Percentiles rank a stretch among this genome's conserved stretches.
Evolutionary conservation across 2,113 vertebrate genomes (phyloP).

Genomic region (Chloropsis cyanopogon): DNA sequence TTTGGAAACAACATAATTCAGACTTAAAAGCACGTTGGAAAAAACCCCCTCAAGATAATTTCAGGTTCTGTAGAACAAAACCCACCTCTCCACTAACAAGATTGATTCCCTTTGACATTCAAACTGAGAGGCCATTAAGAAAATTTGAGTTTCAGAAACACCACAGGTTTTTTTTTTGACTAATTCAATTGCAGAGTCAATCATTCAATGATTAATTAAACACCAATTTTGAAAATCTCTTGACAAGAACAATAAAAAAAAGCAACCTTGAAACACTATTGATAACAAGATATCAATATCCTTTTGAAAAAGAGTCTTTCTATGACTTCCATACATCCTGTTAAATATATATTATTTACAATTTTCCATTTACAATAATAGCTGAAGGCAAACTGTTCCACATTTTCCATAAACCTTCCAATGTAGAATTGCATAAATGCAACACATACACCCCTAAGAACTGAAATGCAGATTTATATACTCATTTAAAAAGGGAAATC

Average conservation of each 20-base stretch:
- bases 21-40: not conserved
- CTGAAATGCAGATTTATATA: not conserved
- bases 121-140: not conserved
- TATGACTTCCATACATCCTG: not conserved
- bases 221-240: not conserved
- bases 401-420: not conserved
- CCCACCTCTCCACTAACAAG: not conserved
- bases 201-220: not conserved
- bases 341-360: not conserved
- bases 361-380: not conserved
- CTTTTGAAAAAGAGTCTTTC: not conserved
- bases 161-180: not conserved
- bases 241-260: not conserved
- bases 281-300: not conserved
- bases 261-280: rapidly evolving
- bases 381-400: not conserved
- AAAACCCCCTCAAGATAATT: not conserved
- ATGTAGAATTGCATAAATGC: not conserved
- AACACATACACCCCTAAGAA: not conserved
- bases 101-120: not conserved
- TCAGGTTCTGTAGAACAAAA: not conserved
- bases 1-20: not conserved
- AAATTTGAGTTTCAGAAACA: not conserved
- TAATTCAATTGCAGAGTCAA: not conserved
- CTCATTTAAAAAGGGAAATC: not conserved